Conservation (phyloP, 2,888 invertebrate genomes). For the Pachydiplax longipennis region DNA sequence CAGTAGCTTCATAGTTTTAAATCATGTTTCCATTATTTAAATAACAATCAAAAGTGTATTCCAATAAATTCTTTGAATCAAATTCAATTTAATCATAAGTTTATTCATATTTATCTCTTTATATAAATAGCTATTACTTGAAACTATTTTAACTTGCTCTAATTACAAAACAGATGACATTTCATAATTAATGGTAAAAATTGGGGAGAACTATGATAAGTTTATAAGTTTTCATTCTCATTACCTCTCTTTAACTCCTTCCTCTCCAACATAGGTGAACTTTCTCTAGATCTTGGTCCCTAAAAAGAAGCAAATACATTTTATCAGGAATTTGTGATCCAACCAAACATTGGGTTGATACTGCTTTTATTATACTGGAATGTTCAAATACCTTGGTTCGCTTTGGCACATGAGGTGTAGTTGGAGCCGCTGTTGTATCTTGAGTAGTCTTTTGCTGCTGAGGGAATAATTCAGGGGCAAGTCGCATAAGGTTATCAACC, state of each 20-base stretch:
- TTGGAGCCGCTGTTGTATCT: conserved; percentile 56
- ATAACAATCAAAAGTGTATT: too few species aligned
- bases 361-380: not conserved
- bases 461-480: conserved; percentile 73
- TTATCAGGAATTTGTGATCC: not conserved
- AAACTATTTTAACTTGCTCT: too few species aligned
- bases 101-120: too few species aligned
- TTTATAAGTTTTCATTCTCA: not conserved
- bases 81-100: too few species aligned
- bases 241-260: conserved; percentile 49
- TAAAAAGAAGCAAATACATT: conserved; percentile 53
- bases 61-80: too few species aligned
- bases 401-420: conserved; percentile 76
- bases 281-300: conserved; percentile 76
- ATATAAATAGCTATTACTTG: too few species aligned
- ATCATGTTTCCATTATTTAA: too few species aligned
- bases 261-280: conserved; percentile 65
- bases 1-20: too few species aligned
- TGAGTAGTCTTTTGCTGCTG: conserved; percentile 60
- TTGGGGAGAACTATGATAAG: not conserved
- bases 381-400: conserved; percentile 66
- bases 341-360: not conserved
- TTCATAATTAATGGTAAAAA: too few species aligned
- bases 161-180: too few species aligned
- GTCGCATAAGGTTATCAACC: conserved; percentile 77